These are phyloP conservation scores for Apteryx owenii DNA, from an alignment of 2,113 vertebrate species.

Conservation along the genomic window DNA sequence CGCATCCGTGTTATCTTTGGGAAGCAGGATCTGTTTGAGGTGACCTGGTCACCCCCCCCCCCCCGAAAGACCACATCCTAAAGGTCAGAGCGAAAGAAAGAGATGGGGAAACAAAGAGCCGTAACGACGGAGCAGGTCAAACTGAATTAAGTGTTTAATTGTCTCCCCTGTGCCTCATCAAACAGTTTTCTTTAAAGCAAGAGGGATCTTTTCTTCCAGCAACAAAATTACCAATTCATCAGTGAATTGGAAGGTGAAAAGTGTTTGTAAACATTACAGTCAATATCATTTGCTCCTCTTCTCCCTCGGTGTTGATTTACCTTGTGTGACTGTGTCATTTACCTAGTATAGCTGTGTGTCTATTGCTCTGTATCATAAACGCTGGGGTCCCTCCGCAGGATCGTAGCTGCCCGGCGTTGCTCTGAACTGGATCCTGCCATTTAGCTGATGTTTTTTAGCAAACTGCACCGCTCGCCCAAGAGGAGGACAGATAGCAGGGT, in stretches of 20 bases:
- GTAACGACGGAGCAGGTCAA: conserved; percentile 62
- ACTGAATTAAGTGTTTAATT: conserved; percentile 67
- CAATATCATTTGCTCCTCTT: conserved; percentile 38
- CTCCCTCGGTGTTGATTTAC: conserved; percentile 43
- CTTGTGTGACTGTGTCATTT: background rate
- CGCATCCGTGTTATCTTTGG: conserved; percentile 12
- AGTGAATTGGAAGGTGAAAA: conserved; percentile 19
- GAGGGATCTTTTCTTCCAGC: conserved; percentile 45
- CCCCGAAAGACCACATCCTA: background rate
- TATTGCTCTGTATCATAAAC: background rate
- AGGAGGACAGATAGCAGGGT: background rate
- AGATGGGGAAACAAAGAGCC: conserved; percentile 45
- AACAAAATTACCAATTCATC: conserved; percentile 58
- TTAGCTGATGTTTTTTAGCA: background rate
- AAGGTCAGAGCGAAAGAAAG: conserved; percentile 50
- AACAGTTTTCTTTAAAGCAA: conserved; percentile 49
- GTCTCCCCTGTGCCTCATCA: conserved; percentile 56
- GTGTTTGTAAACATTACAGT: conserved; percentile 62
- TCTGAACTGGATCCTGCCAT: background rate
- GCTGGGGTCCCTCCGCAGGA: background rate
- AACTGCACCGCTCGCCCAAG: background rate
- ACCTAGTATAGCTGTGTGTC: background rate
- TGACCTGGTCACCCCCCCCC: background rate
- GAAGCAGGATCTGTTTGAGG: conserved; percentile 50
- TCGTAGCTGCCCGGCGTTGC: background rate